phyloP scores from a whole-genome alignment of 2,797 vertebrate species.

The Yasuhikotakia modesta region DNA sequence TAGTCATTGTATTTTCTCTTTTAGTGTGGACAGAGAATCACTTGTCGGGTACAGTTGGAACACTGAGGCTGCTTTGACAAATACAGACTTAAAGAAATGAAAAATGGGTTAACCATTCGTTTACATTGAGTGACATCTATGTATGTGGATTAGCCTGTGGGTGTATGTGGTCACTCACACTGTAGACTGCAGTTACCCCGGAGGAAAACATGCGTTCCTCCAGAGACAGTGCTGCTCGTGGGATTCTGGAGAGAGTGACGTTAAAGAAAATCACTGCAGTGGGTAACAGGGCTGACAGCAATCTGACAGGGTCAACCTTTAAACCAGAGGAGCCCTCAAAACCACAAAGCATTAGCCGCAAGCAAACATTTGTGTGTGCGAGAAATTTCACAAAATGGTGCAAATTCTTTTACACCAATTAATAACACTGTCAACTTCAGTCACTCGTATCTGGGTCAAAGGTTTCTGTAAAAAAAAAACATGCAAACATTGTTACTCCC shows the following conservation, averaged over 20 bases:
- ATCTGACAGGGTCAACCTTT: slow-evolving; percentile 19
- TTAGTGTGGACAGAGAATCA: background rate
- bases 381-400: slow-evolving; percentile 1
- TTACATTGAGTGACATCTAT: background rate
- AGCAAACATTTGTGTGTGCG: background rate
- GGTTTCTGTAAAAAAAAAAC: background rate
- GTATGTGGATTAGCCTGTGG: slow-evolving; percentile 19
- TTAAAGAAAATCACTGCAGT: slow-evolving; percentile 62
- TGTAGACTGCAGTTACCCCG: slow-evolving; percentile 78
- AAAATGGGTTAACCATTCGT: background rate
- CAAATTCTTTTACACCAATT: slow-evolving; percentile 12
- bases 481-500: slow-evolving; percentile 29
- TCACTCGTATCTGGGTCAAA: background rate
- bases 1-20: background rate
- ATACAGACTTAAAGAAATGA: too few relatives aligned
- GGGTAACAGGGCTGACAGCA: slow-evolving; percentile 43
- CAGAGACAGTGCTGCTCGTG: slow-evolving; percentile 75
- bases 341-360: background rate
- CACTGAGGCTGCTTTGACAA: too few relatives aligned
- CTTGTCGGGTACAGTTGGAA: too few relatives aligned
- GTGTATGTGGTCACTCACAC: slow-evolving; percentile 70
- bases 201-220: slow-evolving; percentile 80
- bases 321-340: background rate
- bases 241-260: slow-evolving; percentile 68
- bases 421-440: slow-evolving; percentile 19